Evolutionary conservation across 2,797 vertebrate genomes (phyloP), one percentile per base, ranked within the genome.

Genomic region (Paramormyrops hopkinsi): DNA sequence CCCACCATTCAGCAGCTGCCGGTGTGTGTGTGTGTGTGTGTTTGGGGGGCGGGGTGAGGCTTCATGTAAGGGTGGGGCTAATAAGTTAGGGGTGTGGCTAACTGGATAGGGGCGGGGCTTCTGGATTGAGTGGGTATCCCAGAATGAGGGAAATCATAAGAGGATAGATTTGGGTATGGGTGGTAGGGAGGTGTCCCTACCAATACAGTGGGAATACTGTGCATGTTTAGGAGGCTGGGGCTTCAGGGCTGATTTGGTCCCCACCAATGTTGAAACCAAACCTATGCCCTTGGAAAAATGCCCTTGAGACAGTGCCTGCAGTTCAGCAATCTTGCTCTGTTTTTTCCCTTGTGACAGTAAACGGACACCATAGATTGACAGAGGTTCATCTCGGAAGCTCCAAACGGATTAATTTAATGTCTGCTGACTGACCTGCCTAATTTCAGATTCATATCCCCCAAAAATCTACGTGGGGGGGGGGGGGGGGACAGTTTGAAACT

Each of bases 1-100:
- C 96, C 96, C 1, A 91, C 94, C 0, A 90, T 95, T 19, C 94
- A 96, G 4, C 95, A 96, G 89, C 91, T 95, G 53, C 96, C 93
- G 1, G 98, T 99, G 91, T 97, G 97, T 92, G 89, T 46, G 7
- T 6, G 33, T 19, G 53, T 19, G 53, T 17, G 44, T 44, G 44
- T 46, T 46, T 46, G 25, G 65, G 14, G 37, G 37, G 37, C 2
- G 33, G 17, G 33, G 69, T 0, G 3, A 0, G 69, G 69, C 3
- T 37, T 25, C n/a, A 8, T 1, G 2, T 17, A 37, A 17, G 17
- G 73, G 65, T 1, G 9, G 0, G 9, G 69, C 29, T 19, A 33
- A 33, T 0, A 17, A 19, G 33, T 9, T 76, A 41, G 69, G 37
- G 25, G 69, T 14, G 29, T 33, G 69, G 3, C 4, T 76, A 41